phyloP scores from a whole-genome alignment of 2,113 vertebrate species.

The Mustelus asterias region DNA sequence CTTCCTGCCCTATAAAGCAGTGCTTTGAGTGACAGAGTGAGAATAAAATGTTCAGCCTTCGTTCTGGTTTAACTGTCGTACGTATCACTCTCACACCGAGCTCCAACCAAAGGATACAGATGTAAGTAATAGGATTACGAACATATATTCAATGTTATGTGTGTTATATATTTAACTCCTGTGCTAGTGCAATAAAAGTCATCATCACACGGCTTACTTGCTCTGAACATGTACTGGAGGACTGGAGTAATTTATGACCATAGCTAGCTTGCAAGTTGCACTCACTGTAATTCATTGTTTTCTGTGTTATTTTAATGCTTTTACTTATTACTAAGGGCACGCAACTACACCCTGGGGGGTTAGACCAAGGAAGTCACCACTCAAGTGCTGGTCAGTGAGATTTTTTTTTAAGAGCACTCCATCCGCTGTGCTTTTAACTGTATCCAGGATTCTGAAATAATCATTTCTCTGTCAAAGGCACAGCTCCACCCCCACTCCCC shows the following conservation, averaged over 20 bases:
- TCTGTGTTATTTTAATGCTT: slow-evolving; percentile 34
- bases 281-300: slow-evolving; percentile 35
- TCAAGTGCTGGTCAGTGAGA: slow-evolving; percentile 14
- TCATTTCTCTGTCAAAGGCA: not conserved
- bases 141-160: slow-evolving; percentile 33
- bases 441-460: not conserved
- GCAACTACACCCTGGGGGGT: not conserved
- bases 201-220: slow-evolving; percentile 14
- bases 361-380: slow-evolving; percentile 31
- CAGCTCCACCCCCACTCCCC: not conserved
- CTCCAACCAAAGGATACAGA: not conserved
- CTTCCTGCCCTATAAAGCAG: not conserved
- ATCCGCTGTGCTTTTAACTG: not conserved
- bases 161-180: slow-evolving; percentile 30
- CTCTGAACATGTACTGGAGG: slow-evolving; percentile 25
- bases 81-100: not conserved
- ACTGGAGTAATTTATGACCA: not conserved
- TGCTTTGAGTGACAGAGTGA: not conserved
- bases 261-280: slow-evolving; percentile 23
- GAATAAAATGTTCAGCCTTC: not conserved
- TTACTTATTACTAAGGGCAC: slow-evolving; percentile 33
- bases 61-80: not conserved
- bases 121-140: slow-evolving; percentile 34
- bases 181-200: not conserved
- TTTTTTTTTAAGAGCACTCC: not conserved